Evolutionary conservation across 2,797 vertebrate genomes (phyloP).

Genomic region (Phoebastria nigripes): DNA sequence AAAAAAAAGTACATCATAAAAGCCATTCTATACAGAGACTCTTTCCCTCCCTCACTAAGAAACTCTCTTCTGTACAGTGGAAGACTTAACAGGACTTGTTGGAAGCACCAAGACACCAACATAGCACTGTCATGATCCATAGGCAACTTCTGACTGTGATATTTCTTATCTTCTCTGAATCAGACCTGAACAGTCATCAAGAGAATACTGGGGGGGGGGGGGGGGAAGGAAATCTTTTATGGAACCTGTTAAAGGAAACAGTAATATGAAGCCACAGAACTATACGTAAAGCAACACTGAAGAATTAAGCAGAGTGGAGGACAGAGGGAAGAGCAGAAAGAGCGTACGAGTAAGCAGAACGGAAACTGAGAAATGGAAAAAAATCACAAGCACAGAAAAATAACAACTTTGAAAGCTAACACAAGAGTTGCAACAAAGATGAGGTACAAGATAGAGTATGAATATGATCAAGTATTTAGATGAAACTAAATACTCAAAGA

Average conservation of each 20-base stretch:
- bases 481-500: not conserved
- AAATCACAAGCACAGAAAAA: not conserved
- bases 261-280: not conserved
- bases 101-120: not conserved
- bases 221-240: not conserved
- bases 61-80: not conserved
- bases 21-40: not conserved
- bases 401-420: not conserved
- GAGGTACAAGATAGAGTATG: not conserved
- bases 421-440: not conserved
- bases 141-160: not conserved
- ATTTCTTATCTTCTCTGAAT: not conserved
- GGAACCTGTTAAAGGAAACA: not conserved
- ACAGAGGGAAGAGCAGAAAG: not conserved
- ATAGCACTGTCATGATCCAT: not conserved
- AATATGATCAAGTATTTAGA: not conserved
- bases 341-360: not conserved
- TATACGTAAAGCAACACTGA: not conserved
- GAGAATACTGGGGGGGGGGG: not conserved
- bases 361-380: not conserved
- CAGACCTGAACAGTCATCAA: not conserved
- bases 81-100: not conserved
- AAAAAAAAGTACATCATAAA: not conserved
- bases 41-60: not conserved
- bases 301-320: not conserved